Conservation (phyloP, 37 sponge, comb jelly and placozoan species). For the Haliclona indistincta region DNA sequence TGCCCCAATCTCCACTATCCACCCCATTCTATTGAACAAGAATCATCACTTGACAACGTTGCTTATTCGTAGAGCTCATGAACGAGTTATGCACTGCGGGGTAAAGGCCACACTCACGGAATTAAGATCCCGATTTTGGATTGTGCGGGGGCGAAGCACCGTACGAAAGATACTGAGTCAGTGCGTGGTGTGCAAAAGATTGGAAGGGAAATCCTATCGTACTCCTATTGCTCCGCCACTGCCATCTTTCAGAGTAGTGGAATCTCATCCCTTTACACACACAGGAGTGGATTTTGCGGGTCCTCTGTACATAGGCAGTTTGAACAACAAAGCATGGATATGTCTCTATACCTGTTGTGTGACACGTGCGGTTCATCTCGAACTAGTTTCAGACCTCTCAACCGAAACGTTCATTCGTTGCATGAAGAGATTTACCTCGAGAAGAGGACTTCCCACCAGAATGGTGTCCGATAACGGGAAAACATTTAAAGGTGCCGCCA, state of each 20-base stretch:
- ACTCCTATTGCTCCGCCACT: neutral
- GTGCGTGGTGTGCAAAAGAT: slow-evolving; percentile 3
- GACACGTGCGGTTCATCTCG: slow-evolving; percentile 25
- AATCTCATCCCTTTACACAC: slow-evolving; percentile 3
- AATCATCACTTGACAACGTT: slow-evolving; percentile 10
- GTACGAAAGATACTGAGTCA: neutral
- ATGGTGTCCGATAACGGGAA: slow-evolving; percentile 30
- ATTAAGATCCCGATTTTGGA: slow-evolving; percentile 10
- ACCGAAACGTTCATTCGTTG: slow-evolving; percentile 10
- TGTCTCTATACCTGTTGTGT: slow-evolving; percentile 18
- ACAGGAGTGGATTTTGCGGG: slow-evolving; percentile 20
- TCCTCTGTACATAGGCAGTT: neutral
- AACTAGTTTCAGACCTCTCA: slow-evolving; percentile 17
- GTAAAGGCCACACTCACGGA: slow-evolving; percentile 21
- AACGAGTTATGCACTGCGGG: slow-evolving; percentile 23
- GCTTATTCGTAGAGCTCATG: slow-evolving; percentile 2
- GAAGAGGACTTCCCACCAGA: slow-evolving; percentile 18
- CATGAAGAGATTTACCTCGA: slow-evolving; percentile 24
- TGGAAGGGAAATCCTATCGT: neutral
- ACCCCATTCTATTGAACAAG: slow-evolving; percentile 10
- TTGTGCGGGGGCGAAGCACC: slow-evolving; percentile 10
- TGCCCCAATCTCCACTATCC: neutral
- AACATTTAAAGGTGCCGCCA: too few relatives aligned
- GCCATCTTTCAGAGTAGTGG: neutral
- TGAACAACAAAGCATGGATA: slow-evolving; percentile 22